These are phyloP conservation scores for Agriopis aurantiaria DNA, from an alignment of 2,888 invertebrate genomes.

Conservation along the genomic window DNA sequence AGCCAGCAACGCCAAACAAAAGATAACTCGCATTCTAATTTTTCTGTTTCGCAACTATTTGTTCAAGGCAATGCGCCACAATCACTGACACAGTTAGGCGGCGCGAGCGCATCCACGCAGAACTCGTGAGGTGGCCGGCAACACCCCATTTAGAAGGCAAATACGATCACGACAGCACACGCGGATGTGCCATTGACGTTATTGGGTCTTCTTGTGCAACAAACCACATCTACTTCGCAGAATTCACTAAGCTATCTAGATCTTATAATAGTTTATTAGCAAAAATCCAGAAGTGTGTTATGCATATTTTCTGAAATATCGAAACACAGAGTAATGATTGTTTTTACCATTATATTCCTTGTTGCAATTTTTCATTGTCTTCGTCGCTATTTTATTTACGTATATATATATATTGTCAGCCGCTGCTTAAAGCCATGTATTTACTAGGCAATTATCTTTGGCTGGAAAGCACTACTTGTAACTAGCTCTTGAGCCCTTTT, in stretches of 20 bases:
- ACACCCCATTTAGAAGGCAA: constrained; percentile 78
- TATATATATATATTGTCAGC: too few relatives aligned
- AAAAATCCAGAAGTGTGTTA: too few relatives aligned
- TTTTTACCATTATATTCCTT: too few relatives aligned
- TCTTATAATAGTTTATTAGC: too few relatives aligned
- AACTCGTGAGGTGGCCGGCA: constrained; percentile 75
- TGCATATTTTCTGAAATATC: too few relatives aligned
- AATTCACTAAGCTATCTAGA: constrained; percentile 38
- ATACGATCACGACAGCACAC: constrained; percentile 76
- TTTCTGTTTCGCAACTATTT: constrained; percentile 35
- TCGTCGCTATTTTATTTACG: too few relatives aligned
- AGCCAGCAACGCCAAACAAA: not conserved
- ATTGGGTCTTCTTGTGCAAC: constrained; percentile 61
- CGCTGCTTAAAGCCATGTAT: too few relatives aligned
- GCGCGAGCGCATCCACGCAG: constrained; percentile 29
- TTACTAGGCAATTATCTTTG: too few relatives aligned
- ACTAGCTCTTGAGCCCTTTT: too few relatives aligned
- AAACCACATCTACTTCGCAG: constrained; percentile 47
- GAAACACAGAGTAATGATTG: too few relatives aligned
- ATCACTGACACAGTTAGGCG: constrained; percentile 70
- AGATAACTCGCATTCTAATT: constrained; percentile 1
- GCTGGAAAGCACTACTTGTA: too few relatives aligned
- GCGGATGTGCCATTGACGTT: constrained; percentile 57
- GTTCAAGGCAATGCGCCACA: constrained; percentile 57
- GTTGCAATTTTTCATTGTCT: too few relatives aligned